Base-by-base conservation (phyloP, 37 sponge, comb jelly and placozoan species). In the Haliclona indistincta region DNA sequence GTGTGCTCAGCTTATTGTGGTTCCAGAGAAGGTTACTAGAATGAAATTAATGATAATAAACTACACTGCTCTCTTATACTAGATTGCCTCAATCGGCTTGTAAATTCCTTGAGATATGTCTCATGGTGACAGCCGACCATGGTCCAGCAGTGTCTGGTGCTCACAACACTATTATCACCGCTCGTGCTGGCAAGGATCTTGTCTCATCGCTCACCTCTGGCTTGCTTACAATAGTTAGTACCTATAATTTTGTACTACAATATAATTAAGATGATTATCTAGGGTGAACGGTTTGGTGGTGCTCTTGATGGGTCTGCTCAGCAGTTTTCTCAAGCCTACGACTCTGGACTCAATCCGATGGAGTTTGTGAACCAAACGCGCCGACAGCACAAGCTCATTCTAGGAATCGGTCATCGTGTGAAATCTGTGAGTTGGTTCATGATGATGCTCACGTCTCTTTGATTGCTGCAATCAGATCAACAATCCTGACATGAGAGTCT, bases 111-210 rank as follows among this genome's bases (percentile, higher is more conserved):
- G 97, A 97, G 89, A 94, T 97, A 68, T 97, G 97, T 56, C 81
- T 97, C 69, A 97, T 97, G 81, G 89, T 97, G 43, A 86, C 97
- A 39, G 97, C 97, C 23, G 97, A 97, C 74, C 97, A 97, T 49
- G 97, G 97, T 10, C 97, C 97, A 62, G 97, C 97, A 20, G 97
- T 97, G 67, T 97, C 97, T 28, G 97, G 97, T 5, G 97, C 97
- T 0, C 97, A 97, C 89, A 97, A 97, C 79, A 97, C 97, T 40
- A 97, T 97, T 54, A 86, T 97, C 23, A 77, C 97, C 1, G 89
- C 97, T 1, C 42, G 97, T 13, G 97, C 97, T 2, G 97, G 97
- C 37, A 97, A 97, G 68, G 97, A 97, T 72, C 92, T 97, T 37
- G 86, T 97, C 17, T 97, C 97, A 47, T 97, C 94, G 5, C 75